Conservation (phyloP, 2,888 invertebrate genomes). For the Ophion ventricosus region DNA sequence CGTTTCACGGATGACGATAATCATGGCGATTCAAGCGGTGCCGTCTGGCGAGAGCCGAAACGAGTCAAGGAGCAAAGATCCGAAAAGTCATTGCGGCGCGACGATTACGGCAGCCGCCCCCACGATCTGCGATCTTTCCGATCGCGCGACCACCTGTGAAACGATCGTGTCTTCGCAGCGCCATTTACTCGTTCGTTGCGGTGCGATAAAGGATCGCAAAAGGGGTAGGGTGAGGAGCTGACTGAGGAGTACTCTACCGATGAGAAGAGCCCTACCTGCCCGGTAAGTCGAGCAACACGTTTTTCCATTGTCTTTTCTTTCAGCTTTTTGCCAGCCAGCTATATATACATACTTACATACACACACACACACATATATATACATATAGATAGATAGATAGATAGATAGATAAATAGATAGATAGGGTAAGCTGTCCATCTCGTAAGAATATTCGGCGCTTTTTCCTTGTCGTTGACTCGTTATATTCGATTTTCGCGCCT, state of each 20-base stretch:
- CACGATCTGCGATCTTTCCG: too few species aligned
- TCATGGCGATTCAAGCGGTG: slow-evolving; percentile 60
- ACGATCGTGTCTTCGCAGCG: slow-evolving; percentile 37
- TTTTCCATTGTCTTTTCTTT: neutral
- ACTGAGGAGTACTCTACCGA: slow-evolving; percentile 67
- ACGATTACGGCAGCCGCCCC: neutral
- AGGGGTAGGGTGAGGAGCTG: slow-evolving; percentile 73
- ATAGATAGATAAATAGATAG: too few species aligned
- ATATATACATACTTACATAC: neutral
- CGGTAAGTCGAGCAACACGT: slow-evolving; percentile 69
- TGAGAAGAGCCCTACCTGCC: slow-evolving; percentile 69
- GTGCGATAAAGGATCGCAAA: slow-evolving; percentile 68
- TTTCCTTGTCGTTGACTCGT: neutral
- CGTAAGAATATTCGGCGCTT: neutral
- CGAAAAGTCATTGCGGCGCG: slow-evolving; percentile 12
- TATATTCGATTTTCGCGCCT: neutral
- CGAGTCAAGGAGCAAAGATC: slow-evolving; percentile 33
- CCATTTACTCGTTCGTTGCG: slow-evolving; percentile 59
- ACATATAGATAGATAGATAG: too few species aligned
- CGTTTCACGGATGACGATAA: neutral
- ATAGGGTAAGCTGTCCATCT: neutral
- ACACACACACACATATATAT: too few species aligned
- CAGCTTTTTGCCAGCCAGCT: neutral
- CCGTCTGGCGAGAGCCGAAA: slow-evolving; percentile 48
- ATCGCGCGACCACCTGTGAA: neutral